phyloP scores from a whole-genome alignment of 1,140 invertebrate species.

The Cotesia chilonis region DNA sequence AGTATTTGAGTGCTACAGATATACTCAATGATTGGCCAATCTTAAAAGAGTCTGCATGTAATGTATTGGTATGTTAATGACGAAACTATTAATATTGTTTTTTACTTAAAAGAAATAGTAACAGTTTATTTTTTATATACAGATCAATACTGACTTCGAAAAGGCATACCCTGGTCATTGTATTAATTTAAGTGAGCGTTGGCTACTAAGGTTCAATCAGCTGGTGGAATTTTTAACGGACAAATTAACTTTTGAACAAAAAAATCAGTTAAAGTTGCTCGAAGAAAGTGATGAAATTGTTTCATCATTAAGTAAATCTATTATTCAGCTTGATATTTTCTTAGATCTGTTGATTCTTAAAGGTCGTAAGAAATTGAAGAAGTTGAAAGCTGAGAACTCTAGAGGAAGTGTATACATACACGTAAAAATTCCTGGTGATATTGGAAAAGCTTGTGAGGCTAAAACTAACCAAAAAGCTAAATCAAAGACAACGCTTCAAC shows the following conservation, averaged over 20 bases:
- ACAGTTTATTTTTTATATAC: neutral
- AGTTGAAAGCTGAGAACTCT: neutral
- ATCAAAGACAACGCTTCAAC: slow-evolving; percentile 12
- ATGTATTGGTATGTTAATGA: neutral
- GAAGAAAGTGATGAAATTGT: neutral
- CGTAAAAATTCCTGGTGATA: neutral
- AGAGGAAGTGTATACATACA: neutral
- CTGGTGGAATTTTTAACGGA: neutral
- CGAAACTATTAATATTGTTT: no score
- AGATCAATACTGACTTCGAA: neutral
- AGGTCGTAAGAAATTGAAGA: neutral
- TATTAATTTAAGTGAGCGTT: neutral
- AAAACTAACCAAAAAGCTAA: neutral
- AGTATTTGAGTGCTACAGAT: neutral
- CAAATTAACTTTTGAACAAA: neutral
- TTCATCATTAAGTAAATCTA: neutral
- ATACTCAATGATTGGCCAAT: slow-evolving; percentile 7
- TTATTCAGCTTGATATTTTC: neutral
- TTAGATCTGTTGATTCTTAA: neutral
- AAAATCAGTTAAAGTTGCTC: neutral
- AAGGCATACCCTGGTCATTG: neutral
- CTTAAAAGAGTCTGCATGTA: neutral
- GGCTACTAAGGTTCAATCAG: neutral
- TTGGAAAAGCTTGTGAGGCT: neutral
- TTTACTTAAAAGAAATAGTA: no score